Evolutionary conservation across 2,888 invertebrate species (phyloP).

Genomic region (Meganola albula): DNA sequence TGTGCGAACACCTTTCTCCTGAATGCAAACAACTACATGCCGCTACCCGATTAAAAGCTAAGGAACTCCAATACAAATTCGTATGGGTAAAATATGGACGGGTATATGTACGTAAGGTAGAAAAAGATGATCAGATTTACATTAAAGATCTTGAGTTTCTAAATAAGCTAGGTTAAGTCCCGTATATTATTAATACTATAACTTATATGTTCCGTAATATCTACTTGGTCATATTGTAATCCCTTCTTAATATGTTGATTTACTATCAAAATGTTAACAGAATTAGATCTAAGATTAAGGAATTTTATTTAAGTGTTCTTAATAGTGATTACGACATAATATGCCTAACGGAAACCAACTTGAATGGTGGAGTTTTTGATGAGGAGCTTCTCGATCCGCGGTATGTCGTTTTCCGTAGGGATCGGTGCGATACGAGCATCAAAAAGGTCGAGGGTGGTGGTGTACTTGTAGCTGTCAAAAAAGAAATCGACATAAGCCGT

Average conservation of each 20-base stretch:
- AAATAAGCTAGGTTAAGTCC: too few species aligned
- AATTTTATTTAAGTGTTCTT: conserved; percentile 9
- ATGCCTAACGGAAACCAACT: conserved; percentile 15
- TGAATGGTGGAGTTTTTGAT: conserved; percentile 11
- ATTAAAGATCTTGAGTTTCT: conserved; percentile 4
- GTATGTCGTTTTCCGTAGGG: conserved; percentile 11
- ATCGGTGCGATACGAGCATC: conserved; percentile 5
- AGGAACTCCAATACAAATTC: conserved; percentile 2
- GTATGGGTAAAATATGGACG: conserved; percentile 6
- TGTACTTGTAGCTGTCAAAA: conserved; percentile 10
- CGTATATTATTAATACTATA: too few species aligned
- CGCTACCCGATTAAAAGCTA: not conserved
- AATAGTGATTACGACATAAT: conserved; percentile 11
- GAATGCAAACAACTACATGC: conserved; percentile 5
- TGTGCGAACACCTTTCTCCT: conserved; percentile 8
- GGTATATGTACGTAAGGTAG: conserved; percentile 7
- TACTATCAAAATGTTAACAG: conserved; percentile 12
- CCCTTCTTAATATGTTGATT: too few species aligned
- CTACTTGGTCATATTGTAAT: too few species aligned
- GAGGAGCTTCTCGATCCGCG: conserved; percentile 10
- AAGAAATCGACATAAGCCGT: conserved; percentile 10
- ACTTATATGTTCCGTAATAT: too few species aligned
- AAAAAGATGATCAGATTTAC: not conserved
- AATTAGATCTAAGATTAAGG: conserved; percentile 4
- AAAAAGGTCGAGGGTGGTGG: conserved; percentile 12